Percentiles rank a stretch among this genome's conserved stretches.
Evolutionary conservation across 2,888 invertebrate species (phyloP).

Genomic region (Alviniconcha strummeri): DNA sequence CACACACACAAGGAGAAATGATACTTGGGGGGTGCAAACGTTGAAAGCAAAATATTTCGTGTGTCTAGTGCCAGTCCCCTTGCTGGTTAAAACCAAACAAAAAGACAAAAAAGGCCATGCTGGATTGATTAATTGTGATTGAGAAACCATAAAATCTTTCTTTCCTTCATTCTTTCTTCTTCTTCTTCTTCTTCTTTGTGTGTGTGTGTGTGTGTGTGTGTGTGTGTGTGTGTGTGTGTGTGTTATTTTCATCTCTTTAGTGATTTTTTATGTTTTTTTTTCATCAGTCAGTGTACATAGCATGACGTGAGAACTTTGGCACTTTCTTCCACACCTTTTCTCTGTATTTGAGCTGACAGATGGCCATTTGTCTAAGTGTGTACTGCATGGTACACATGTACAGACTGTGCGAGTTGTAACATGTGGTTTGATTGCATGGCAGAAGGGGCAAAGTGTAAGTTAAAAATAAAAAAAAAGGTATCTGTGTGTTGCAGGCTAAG

Average conservation of each 20-base stretch:
- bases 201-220: background rate
- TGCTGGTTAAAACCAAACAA: too few species aligned
- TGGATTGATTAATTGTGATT: background rate
- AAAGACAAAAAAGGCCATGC: too few species aligned
- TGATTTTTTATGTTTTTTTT: background rate
- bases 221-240: background rate
- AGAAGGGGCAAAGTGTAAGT: background rate
- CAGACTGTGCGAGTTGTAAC: background rate
- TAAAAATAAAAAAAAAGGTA: too few species aligned
- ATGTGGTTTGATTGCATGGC: background rate
- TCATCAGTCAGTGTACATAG: background rate
- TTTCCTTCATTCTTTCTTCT: background rate
- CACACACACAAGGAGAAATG: background rate
- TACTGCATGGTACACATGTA: background rate
- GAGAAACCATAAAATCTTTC: background rate
- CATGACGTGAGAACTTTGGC: too few species aligned
- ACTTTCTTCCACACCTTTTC: too few species aligned
- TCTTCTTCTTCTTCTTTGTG: background rate
- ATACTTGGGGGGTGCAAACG: background rate
- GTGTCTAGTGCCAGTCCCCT: background rate
- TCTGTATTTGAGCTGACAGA: too few species aligned
- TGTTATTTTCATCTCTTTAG: background rate
- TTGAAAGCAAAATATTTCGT: background rate
- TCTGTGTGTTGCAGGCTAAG: constrained; percentile 9
- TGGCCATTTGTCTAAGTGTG: background rate